Conservation (phyloP, 2,888 invertebrate genomes). For the Augochlorella aurata region DNA sequence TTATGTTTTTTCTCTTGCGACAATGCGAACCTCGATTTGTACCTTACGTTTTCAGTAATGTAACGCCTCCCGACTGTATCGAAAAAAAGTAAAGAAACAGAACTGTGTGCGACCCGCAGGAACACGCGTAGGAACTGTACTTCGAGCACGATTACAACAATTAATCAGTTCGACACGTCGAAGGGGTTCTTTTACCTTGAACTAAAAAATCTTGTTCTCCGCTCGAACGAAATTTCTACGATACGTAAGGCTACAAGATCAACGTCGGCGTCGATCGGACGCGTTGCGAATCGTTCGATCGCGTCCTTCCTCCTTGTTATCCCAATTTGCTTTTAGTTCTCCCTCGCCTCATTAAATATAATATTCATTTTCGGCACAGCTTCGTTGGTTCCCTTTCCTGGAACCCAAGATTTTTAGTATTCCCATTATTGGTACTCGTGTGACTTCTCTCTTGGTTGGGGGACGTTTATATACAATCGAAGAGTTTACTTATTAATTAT, state of each 20-base stretch:
- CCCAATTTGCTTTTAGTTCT: not conserved
- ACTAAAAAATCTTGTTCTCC: not conserved
- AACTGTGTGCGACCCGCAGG: constrained; percentile 24
- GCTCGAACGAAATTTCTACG: not conserved
- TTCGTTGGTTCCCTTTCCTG: constrained; percentile 45
- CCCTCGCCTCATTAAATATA: constrained; percentile 11
- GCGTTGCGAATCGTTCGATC: constrained; percentile 44
- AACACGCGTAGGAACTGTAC: constrained; percentile 40
- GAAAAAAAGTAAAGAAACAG: not conserved
- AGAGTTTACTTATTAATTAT: constrained; percentile 56
- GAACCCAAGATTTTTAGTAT: constrained; percentile 25
- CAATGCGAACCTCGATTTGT: constrained; percentile 52
- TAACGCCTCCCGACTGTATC: constrained; percentile 1
- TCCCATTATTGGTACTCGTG: constrained; percentile 47
- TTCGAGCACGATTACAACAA: constrained; percentile 15
- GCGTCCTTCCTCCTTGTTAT: constrained; percentile 18
- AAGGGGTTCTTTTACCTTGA: constrained; percentile 6
- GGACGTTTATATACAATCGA: constrained; percentile 56
- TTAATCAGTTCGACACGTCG: not conserved
- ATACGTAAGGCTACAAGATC: constrained; percentile 53
- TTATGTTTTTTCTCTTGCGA: constrained; percentile 14
- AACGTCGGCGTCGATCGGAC: constrained; percentile 47
- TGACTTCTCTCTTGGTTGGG: constrained; percentile 37
- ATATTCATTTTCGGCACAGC: constrained; percentile 49
- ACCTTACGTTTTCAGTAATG: constrained; percentile 24